A percentile compares a stretch with the other conserved stretches of the same genome.
phyloP scores from a whole-genome alignment of 1,140 invertebrate genomes.

The Bicyclus anynana region DNA sequence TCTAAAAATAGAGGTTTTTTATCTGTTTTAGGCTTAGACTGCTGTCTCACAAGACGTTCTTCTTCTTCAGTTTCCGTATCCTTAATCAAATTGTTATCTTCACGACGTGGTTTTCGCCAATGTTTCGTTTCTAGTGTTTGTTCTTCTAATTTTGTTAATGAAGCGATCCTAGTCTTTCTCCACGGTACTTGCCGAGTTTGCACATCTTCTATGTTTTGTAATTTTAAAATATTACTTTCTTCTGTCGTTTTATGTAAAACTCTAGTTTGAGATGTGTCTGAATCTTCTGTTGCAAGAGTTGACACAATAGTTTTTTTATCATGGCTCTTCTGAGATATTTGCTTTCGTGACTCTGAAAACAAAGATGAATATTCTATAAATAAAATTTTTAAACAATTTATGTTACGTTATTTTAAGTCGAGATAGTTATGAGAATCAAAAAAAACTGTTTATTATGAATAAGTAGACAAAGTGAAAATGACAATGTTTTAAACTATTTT shows the following conservation, averaged over 20 bases:
- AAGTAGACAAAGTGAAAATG: no score
- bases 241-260: conserved; percentile 50
- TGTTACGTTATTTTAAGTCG: no score
- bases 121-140: conserved; percentile 39
- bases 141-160: conserved; percentile 24
- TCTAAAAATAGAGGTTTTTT: background rate
- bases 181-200: conserved; percentile 55
- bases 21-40: background rate
- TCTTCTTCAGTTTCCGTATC: background rate
- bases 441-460: no score
- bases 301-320: conserved; percentile 38
- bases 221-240: conserved; percentile 56
- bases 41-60: background rate
- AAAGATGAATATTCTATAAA: conserved; percentile 6
- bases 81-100: conserved; percentile 28
- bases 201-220: conserved; percentile 48
- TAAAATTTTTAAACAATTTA: no score
- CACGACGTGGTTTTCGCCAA: conserved; percentile 49
- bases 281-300: conserved; percentile 21
- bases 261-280: conserved; percentile 29
- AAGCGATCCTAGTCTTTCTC: conserved; percentile 26
- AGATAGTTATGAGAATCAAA: no score
- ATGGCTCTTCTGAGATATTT: conserved; percentile 33
- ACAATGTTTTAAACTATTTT: no score
- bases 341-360: conserved; percentile 48